phyloP scores from a whole-genome alignment of 2,888 invertebrate species.

The Drosophila cognata region DNA sequence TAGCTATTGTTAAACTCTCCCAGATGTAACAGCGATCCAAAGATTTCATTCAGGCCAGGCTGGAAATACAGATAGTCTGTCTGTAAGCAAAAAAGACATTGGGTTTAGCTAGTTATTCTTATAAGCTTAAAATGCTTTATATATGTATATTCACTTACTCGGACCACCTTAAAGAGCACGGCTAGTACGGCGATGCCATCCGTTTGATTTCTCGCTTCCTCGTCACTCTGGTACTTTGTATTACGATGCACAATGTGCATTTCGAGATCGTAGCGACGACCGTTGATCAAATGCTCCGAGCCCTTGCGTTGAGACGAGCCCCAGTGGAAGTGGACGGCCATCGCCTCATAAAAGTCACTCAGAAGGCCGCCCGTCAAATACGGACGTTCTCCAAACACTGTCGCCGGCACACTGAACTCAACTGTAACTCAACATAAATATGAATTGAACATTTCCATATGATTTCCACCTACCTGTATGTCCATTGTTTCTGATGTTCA shows the following conservation, averaged over 20 bases:
- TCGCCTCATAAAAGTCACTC: conserved; percentile 69
- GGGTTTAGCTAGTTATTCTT: not conserved
- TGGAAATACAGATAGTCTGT: conserved; percentile 45
- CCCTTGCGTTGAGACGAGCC: conserved; percentile 89
- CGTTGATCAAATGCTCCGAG: conserved; percentile 85
- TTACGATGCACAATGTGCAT: conserved; percentile 89
- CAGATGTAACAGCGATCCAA: conserved; percentile 62
- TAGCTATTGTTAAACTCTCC: conserved; percentile 69
- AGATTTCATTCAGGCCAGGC: conserved; percentile 72
- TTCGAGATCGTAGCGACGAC: conserved; percentile 87
- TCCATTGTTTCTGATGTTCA: conserved; percentile 89
- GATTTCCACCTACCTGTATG: conserved; percentile 85
- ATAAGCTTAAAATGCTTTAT: not conserved
- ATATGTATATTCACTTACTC: conserved; percentile 48
- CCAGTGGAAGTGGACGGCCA: conserved; percentile 89
- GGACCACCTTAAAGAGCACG: conserved; percentile 86
- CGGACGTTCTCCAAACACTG: conserved; percentile 67
- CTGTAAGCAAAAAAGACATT: conserved; percentile 13
- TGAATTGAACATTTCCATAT: not conserved
- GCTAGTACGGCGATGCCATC: conserved; percentile 88
- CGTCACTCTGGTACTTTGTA: conserved; percentile 86
- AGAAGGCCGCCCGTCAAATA: conserved; percentile 73
- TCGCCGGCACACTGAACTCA: conserved; percentile 73
- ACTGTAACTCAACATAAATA: conserved; percentile 46
- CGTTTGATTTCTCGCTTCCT: conserved; percentile 85